Base-by-base conservation (phyloP, 2,797 vertebrate species). In the Phoeniculus purpureus region DNA sequence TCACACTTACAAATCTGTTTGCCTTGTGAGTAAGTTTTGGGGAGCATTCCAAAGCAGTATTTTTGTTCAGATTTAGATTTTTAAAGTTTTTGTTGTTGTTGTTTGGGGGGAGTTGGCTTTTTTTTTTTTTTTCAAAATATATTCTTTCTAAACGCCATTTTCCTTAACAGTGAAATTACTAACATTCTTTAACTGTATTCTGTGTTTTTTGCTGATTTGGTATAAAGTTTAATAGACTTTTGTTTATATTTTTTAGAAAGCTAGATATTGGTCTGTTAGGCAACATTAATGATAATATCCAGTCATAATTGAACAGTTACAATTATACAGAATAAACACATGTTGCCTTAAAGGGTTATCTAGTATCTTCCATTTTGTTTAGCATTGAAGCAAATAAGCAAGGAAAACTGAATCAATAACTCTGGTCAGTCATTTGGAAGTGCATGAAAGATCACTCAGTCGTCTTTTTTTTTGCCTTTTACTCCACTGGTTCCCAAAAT, bases 321-420 rank as follows among this genome's bases (percentile, higher is more conserved):
- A 98, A 98, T 97, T 98, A 98, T 97, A 97, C 98, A 98, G 98
- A 98, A 98, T 98, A 99, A 98, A 98, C 98, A 99, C 98, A 98
- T 99, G 98, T 99, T 99, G 99, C 99, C 99, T 99, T 99, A 99
- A 99, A 98, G 98, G 98, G 98, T 99, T 98, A 98, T 98, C 97
- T 98, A 97, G 97, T 98, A 98, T 98, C 97, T 97, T 98, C 97
- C 96, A 98, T 97, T 97, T 97, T 97, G 96, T 97, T 98, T 97
- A 97, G 95, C 94, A 96, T 96, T 97, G 95, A 97, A 97, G 97
- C 96, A 96, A 97, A 97, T 96, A 98, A 97, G 95, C 92, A 97
- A 97, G 97, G 96, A 97, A 97, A 97, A 98, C 90, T 79, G 75
- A 97, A 93, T 96, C 94, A 89, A 94, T 95, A 96, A 97, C 90